phyloP scores from a whole-genome alignment of 2,113 vertebrate genomes.

The Tilapia sparmanii region DNA sequence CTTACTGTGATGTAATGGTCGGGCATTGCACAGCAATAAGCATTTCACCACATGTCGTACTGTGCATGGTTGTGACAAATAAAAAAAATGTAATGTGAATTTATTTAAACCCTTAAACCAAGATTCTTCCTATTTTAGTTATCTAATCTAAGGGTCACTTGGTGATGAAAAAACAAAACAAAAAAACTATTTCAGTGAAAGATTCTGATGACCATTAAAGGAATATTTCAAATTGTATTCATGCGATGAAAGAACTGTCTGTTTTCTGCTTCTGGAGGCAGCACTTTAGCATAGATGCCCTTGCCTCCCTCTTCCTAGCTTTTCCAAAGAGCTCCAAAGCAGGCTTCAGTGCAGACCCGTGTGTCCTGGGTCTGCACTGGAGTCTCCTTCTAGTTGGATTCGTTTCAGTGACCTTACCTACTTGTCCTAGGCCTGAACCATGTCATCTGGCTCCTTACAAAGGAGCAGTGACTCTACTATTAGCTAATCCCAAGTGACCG shows the following conservation, averaged over 20 bases:
- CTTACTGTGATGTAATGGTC: background rate
- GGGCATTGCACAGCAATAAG: background rate
- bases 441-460: background rate
- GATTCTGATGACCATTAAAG: background rate
- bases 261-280: background rate
- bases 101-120: background rate
- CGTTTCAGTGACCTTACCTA: accelerated
- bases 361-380: background rate
- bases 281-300: background rate
- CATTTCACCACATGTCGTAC: background rate
- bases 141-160: background rate
- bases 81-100: background rate
- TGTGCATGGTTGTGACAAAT: background rate
- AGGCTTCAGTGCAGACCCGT: background rate
- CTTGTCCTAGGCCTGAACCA: background rate
- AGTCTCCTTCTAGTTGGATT: background rate
- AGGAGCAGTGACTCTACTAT: background rate
- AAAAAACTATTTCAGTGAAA: accelerated
- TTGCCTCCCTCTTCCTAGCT: background rate
- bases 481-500: background rate
- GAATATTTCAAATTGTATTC: background rate
- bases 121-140: background rate
- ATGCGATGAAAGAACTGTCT: background rate
- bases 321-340: background rate
- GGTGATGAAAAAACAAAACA: background rate